Percentiles rank a stretch among this genome's conserved stretches.
Conservation (phyloP, 2,113 vertebrate genomes). For the Eleginops maclovinus region DNA sequence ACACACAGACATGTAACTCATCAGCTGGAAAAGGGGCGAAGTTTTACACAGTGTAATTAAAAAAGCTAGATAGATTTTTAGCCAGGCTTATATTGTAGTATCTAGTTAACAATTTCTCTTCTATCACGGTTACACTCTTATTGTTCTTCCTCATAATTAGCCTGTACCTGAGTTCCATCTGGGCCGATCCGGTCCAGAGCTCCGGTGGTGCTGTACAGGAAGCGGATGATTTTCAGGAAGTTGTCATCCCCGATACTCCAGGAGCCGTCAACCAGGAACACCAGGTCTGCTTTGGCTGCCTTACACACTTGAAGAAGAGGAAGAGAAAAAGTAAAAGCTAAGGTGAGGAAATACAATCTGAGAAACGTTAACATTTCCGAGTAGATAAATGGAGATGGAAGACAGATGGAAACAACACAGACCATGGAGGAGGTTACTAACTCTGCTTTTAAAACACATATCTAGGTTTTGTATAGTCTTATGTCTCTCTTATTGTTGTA, state of each 20-base stretch:
- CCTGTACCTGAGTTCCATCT: slow-evolving; percentile 89
- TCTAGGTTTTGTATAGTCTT: too few relatives aligned
- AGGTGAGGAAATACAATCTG: too few relatives aligned
- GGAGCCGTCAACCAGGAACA: slow-evolving; percentile 96
- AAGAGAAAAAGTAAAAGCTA: neutral
- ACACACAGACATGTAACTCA: neutral
- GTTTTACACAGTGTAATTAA: too few relatives aligned
- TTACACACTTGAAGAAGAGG: slow-evolving; percentile 86
- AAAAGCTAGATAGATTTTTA: too few relatives aligned
- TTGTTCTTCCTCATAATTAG: too few relatives aligned
- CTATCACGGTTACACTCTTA: too few relatives aligned
- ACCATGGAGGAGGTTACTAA: neutral
- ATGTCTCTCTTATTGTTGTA: neutral
- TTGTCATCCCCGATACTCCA: slow-evolving; percentile 99
- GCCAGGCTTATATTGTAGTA: too few relatives aligned
- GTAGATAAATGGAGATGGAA: neutral
- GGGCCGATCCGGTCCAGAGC: slow-evolving; percentile 93
- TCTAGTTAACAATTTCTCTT: too few relatives aligned
- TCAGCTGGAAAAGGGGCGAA: neutral
- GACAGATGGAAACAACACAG: neutral
- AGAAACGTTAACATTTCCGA: neutral
- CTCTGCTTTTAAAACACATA: neutral
- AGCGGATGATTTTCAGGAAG: slow-evolving; percentile 95
- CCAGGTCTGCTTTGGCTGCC: slow-evolving; percentile 94
- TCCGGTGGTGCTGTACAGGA: slow-evolving; percentile 92